A percentile compares a stretch with the other conserved stretches of the same genome.
phyloP scores from a whole-genome alignment of 1,140 invertebrate genomes.

The Elymnias hypermnestra region DNA sequence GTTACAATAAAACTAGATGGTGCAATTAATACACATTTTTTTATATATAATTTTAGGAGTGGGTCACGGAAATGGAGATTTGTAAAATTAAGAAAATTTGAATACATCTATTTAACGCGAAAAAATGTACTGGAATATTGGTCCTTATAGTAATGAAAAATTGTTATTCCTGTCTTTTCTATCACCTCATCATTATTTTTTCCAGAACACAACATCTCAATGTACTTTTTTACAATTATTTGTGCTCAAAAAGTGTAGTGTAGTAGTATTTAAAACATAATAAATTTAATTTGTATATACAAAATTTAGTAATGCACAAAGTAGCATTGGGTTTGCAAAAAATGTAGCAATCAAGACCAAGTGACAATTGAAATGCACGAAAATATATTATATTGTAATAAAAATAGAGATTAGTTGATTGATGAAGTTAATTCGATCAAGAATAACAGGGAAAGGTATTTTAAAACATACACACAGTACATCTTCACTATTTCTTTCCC shows the following conservation, averaged over 20 bases:
- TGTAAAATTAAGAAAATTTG: no score
- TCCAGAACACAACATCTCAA: not conserved
- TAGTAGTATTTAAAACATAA: not conserved
- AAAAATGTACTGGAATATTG: no score
- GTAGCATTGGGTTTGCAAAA: conserved; percentile 11
- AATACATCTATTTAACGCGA: no score
- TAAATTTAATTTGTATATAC: conserved; percentile 10
- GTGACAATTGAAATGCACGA: conserved; percentile 13
- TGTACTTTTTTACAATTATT: not conserved
- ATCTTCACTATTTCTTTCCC: conserved; percentile 18
- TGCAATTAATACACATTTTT: no score
- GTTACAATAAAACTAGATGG: no score
- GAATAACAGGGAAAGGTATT: not conserved
- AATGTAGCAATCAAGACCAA: conserved; percentile 5
- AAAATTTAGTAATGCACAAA: conserved; percentile 15
- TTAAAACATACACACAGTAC: conserved; percentile 3
- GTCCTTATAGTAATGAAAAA: conserved; percentile 2
- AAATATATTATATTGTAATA: conserved; percentile 3
- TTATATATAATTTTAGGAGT: no score
- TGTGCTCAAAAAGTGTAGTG: no score
- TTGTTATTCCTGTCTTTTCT: conserved; percentile 14
- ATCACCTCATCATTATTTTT: conserved; percentile 11
- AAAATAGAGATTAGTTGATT: no score
- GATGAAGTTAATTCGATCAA: not conserved
- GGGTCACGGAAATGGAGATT: no score